Evolutionary conservation across 1,140 invertebrate species (phyloP), one percentile per base, ranked within the genome.

Genomic region (Drosophila auraria): DNA sequence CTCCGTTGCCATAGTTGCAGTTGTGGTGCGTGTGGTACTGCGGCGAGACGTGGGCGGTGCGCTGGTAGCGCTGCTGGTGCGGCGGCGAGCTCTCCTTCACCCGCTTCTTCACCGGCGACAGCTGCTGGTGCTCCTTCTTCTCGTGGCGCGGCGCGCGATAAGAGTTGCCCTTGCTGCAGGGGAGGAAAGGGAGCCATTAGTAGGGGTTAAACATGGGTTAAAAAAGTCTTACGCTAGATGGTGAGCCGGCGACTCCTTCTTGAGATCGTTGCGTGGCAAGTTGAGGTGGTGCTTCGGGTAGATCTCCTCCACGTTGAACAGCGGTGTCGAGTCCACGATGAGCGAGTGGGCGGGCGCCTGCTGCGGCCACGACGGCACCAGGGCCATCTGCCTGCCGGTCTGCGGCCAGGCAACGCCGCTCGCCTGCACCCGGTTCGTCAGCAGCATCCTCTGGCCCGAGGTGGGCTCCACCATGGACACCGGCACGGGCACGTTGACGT

Each of bases 31-130:
- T 53, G 56, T 93, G 91, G 42, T 92, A 93, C 57, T 93, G 89
- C 42, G 80, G 91, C 65, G 82, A 91, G 36, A 94, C 93, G 81
- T 93, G 93, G 78, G 94, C 72, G 93, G 93, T 68, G 92, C 93
- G 93, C 80, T 93, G 93, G 68, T 94, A 94, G 53, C 94, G 93
- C 69, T 95, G 94, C 72, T 95, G 92, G 51, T 95, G 95, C 1
- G 98, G 98, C 36, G 98, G 98, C 23, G 98, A 98, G 80, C 97
- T 98, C 92, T 99, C 98, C 92, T 99, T 99, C 8, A 99, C 98
- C n/a, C 98, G 94, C 93, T 99, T 99, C 94, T 99, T 99, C 3
- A 99, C 98, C 1, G 98, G 98, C 86, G 97, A 99, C 66, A 99
- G 94, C 87, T 99, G 98, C 50, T 97, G 97, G 33, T 96, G 95